Base-by-base conservation (phyloP, 2,113 vertebrate species). In the Perca schrenkii region DNA sequence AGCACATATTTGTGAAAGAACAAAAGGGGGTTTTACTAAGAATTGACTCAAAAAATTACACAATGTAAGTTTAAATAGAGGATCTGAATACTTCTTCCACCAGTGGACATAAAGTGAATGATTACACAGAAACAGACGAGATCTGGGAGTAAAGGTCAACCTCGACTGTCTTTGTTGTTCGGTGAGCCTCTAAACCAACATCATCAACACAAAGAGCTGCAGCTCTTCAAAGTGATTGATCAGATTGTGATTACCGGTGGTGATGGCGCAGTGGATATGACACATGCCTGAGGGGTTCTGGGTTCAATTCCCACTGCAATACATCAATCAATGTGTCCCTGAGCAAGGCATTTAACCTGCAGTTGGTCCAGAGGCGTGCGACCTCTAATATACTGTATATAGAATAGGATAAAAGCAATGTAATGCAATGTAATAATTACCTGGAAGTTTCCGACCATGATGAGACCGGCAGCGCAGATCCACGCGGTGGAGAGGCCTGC, bases 391-490 rank as follows among this genome's bases (percentile, higher is more conserved):
- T 34, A 25, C 25, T 25, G 25, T 25, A 28, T 34, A 34, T 34
- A 34, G 4, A 4, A 34, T 34, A 0, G 34, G 3, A 6, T 34
- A 34, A 34, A 34, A 34, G 34, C 34, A 34, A 34, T 8, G 36
- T 36, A 36, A 40, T 40, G 8, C 11, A 43, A 11, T 43, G 40
- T 11, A 43, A 3, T 43, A 11, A 65, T 84, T 94, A 97, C 96
- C 96, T 97, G 97, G 83, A 97, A 97, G 91, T 96, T 97, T 84
- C 97, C 97, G 49, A 97, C 96, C 92, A 97, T 95, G 85, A 95
- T 95, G 93, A 97, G 97, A 1, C 97, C 97, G 0, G 96, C 95
- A 0, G 96, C 96, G 0, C 96, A 97, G 90, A 97, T 92, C 96
- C 96, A 97, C 7, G 96, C 94, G 0, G 94, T 80, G 28, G 94